Evolutionary conservation across 2,888 invertebrate species (phyloP), one percentile per base, ranked within the genome.

Genomic region (Hypena proboscidalis): DNA sequence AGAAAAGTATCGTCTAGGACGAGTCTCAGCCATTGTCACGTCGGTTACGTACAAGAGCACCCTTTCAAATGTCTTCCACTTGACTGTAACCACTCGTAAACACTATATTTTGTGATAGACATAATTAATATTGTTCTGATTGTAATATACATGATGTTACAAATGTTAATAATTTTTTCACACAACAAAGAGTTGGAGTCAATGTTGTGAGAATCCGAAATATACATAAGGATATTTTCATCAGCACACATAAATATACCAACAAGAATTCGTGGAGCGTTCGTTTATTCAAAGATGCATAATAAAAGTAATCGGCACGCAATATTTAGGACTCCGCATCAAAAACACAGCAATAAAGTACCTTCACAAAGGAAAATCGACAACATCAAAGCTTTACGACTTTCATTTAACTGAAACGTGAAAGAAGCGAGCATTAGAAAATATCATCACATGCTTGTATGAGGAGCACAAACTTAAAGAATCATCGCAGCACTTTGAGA

Each of bases 1-100:
- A 9, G 65, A 65, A 54, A 90, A 90, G 53, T 85, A 90, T 10
- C 77, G 75, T 14, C 45, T 76, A 0, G 88, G 86, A 9, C 77
- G 77, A 30, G 38, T 40, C 2, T 40, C 44, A 37, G 51, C n/a
- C 74, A 72, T 72, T 34, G 23, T 53, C 14, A 14, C 17, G 45
- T 17, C 44, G 36, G 25, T 23, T 4, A 36, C 6, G 27, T 15
- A 15, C 6, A 17, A 32, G 4, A 30, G 7, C n/a, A 10, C 11
- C 23, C 42, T 31, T 32, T 22, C 26, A 11, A 56, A 47, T 56
- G 38, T 43, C 26, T 10, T 13, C 34, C 6, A 37, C 22, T 26
- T 20, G 15, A 29, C 19, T 37, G 17, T 31, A 22, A 22, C 22
- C 32, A n/a, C n/a, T n/a, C n/a, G 10, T 25, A 27, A 17, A 14